Base-by-base conservation (phyloP, 2,797 vertebrate genomes). In the Crenichthys baileyi region DNA sequence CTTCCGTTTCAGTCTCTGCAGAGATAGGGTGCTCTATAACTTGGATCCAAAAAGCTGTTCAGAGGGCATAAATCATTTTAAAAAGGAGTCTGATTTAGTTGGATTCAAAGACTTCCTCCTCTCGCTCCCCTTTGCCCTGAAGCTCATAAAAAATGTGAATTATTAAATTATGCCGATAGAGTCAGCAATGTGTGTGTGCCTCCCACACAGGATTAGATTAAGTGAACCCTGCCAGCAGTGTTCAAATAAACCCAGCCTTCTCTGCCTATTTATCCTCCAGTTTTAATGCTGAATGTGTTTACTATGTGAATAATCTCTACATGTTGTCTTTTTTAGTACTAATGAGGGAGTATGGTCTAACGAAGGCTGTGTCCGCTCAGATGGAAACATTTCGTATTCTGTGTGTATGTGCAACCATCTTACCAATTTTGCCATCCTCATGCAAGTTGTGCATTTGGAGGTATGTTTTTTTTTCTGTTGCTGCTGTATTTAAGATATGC, bases 371-470 rank as follows among this genome's bases (percentile, higher is more conserved):
- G 91, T 95, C 0, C 96, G 95, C 24, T 87, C 94, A 0, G 95
- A 93, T 0, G 97, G 98, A 31, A 97, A 98, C 94, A 91, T 97
- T 85, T 96, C 95, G 24, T 93, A 96, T 92, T 99, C 98, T 0
- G 82, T 97, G 84, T 99, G 98, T 85, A 94, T 93, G 81, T 99
- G 98, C 85, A 97, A 97, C 53, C 98, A 99, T 92, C 97, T 99
- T 87, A 99, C 98, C 88, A 99, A 98, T 96, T 99, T 99, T 0
- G 98, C 98, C 91, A 97, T 99, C 81, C 96, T 99, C 12, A 99
- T 99, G 98, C 98, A 99, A 92, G 97, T 99, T 84, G 97, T 99
- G 41, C 97, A 98, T 0, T 86, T 99, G 74, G 90, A 98, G 98
- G 98, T 99, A 94, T 93, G 95, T 16, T 18, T 4, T 72, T 48